Evolutionary conservation across 2,888 invertebrate genomes (phyloP), one percentile per base, ranked within the genome.

Genomic region (Eupithecia vulgata): DNA sequence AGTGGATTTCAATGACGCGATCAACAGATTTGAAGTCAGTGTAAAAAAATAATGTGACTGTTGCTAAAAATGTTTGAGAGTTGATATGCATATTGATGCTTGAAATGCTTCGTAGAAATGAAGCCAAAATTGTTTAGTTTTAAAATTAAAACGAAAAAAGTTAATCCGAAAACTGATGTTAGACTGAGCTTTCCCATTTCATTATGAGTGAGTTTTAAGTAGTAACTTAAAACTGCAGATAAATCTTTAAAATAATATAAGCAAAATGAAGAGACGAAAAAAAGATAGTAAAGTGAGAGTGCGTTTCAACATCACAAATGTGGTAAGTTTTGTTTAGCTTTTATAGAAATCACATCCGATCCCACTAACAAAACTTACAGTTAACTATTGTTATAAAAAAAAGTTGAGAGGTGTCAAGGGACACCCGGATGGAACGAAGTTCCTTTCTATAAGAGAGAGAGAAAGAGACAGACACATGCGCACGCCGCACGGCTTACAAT

Each of bases 251-350:
- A 40, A 75, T 73, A 64, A 45, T 70, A 72, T 37, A 57, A 76
- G 34, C 65, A 89, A 85, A 85, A 92, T 92, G 91, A 92, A 89
- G 83, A 86, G 85, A 78, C 87, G 91, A 17, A 92, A 90, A 85
- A 91, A 90, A 81, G 88, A 86, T 52, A 86, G 83, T 35, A 86
- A 87, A 70, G 88, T 91, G 35, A 87, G 90, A 3, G 87, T 94
- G 13, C 85, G 92, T 21, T 91, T 92, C 74, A 90, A 93, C 74
- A 87, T 92, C 62, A 84, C 86, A 25, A 86, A 85, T 81, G 83
- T 87, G 88, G 93, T 93, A 79, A 89, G 90, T 84, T 21, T 15
- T 48, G 10, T 64, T 35, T 8, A 10, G 5, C 8, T 8, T 59
- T 25, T 13, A 30, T 59, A 59, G 30, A 13, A 15, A 15, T 52